Evolutionary conservation across 37 sponge, comb jelly and placozoan species (phyloP).

Genomic region (Oopsacas minuta): DNA sequence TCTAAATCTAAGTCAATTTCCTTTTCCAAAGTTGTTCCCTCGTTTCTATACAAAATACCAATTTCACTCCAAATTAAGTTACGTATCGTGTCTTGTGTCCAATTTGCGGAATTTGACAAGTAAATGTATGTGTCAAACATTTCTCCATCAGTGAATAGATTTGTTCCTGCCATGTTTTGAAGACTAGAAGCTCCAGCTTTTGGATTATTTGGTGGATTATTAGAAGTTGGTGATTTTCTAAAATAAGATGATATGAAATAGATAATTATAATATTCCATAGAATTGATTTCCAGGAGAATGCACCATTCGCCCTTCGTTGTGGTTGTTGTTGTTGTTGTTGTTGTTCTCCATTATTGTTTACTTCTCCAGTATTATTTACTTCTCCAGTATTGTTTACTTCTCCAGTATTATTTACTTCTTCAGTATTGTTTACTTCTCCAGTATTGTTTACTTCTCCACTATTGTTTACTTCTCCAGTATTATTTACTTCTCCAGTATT

Average conservation of each 20-base stretch:
- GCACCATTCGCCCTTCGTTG: not conserved
- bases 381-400: no score
- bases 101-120: not conserved
- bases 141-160: not conserved
- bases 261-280: not conserved
- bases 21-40: not conserved
- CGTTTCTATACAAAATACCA: not conserved
- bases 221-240: not conserved
- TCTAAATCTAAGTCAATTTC: not conserved
- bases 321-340: conserved; percentile 1
- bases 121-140: not conserved
- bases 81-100: not conserved
- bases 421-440: no score
- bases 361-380: not conserved
- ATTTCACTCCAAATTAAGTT: not conserved
- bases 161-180: not conserved
- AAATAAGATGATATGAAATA: not conserved
- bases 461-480: no score
- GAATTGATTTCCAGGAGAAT: conserved; percentile 5
- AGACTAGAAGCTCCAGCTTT: not conserved
- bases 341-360: not conserved
- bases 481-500: no score
- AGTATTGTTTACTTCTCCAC: no score
- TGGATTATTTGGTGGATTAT: not conserved
- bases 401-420: no score